Percentiles rank a stretch among this genome's conserved stretches.
These are phyloP conservation scores for Lepus townsendii DNA, from an alignment of 2,797 vertebrate species.

Conservation along the genomic window DNA sequence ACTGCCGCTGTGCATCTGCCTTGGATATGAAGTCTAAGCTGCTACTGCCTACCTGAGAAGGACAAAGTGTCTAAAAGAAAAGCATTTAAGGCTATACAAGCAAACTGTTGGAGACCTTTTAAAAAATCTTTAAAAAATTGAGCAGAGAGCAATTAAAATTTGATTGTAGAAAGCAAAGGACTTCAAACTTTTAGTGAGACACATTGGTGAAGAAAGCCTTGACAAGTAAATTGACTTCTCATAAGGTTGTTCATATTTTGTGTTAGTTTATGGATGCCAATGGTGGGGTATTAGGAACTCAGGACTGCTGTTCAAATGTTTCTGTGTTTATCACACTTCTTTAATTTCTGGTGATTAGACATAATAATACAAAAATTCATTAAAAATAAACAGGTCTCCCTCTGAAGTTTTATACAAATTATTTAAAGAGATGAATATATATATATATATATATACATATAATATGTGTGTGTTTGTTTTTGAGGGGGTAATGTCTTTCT, in stretches of 20 bases:
- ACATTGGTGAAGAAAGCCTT: not conserved
- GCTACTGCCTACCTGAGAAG: slow-evolving; percentile 32
- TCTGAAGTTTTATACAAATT: not conserved
- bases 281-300: not conserved
- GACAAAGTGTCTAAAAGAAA: not conserved
- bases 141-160: slow-evolving; percentile 32
- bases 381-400: not conserved
- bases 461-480: not conserved
- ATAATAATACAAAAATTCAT: not conserved
- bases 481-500: not conserved
- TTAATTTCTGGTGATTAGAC: slow-evolving; percentile 1
- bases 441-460: not conserved
- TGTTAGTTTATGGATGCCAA: not conserved
- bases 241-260: not conserved
- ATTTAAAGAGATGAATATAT: not conserved
- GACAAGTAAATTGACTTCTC: not conserved
- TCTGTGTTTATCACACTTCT: not conserved
- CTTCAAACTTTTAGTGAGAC: slow-evolving; percentile 21
- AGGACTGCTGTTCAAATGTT: not conserved
- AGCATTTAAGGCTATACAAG: slow-evolving; percentile 30
- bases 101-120: slow-evolving; percentile 4
- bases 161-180: not conserved
- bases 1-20: not conserved
- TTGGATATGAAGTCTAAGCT: not conserved
- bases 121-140: not conserved